Evolutionary conservation across 2,888 invertebrate genomes (phyloP).

Genomic region (Drosophila quinaria): DNA sequence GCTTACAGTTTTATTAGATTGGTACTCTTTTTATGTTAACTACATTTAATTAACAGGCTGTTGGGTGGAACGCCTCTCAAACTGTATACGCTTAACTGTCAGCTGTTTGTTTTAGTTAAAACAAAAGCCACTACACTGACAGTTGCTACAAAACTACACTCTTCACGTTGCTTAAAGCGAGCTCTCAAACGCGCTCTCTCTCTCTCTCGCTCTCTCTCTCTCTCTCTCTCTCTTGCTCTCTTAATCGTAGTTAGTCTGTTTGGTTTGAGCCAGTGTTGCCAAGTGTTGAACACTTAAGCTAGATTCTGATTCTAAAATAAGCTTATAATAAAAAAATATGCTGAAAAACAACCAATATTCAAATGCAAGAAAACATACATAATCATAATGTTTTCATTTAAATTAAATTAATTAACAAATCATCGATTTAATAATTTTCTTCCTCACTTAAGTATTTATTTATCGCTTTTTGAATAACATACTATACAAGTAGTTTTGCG

Average conservation of each 20-base stretch:
- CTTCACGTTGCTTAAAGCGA: background rate
- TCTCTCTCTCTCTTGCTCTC: background rate
- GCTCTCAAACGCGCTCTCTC: background rate
- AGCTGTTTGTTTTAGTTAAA: slow-evolving; percentile 29
- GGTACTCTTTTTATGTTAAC: background rate
- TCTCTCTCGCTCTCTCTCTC: slow-evolving; percentile 1
- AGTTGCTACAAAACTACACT: slow-evolving; percentile 32
- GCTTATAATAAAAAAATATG: too few relatives aligned
- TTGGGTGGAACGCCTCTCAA: slow-evolving; percentile 5
- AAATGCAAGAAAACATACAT: too few relatives aligned
- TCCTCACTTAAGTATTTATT: too few relatives aligned
- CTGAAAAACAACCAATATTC: too few relatives aligned
- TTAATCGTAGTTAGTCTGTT: background rate
- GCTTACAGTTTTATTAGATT: background rate
- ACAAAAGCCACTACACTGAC: background rate
- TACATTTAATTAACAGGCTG: slow-evolving; percentile 12
- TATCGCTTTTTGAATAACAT: too few relatives aligned
- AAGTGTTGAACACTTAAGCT: too few relatives aligned
- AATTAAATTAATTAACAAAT: too few relatives aligned
- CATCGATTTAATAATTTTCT: too few relatives aligned
- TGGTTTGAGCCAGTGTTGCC: background rate
- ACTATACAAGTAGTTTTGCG: too few relatives aligned
- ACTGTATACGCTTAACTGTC: slow-evolving; percentile 7
- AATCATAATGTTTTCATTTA: too few relatives aligned
- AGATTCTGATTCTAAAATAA: too few relatives aligned